Conservation (phyloP, 1,140 invertebrate genomes). For the Chrysoperla carnea region DNA sequence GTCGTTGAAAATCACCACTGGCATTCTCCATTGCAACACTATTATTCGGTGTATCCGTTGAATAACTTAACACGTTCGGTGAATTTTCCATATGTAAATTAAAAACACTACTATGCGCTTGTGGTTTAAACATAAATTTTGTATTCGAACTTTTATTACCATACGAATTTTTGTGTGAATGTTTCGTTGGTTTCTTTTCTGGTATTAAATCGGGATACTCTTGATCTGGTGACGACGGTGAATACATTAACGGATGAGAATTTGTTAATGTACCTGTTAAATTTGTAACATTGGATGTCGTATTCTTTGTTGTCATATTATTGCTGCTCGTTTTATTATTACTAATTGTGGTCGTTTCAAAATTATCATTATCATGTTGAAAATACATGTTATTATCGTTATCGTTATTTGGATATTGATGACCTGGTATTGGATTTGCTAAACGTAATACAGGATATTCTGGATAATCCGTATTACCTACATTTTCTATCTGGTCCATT, state of each 20-base stretch:
- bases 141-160: slow-evolving; percentile 13
- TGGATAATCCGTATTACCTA: background rate
- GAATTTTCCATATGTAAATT: too few species aligned
- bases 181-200: slow-evolving; percentile 13
- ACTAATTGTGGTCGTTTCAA: background rate
- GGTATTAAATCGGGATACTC: slow-evolving; percentile 21
- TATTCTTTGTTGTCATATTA: background rate
- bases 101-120: background rate
- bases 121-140: background rate
- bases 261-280: slow-evolving; percentile 12
- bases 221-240: slow-evolving; percentile 12
- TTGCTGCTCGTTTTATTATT: background rate
- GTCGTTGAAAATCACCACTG: too few species aligned
- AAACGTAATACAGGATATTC: background rate
- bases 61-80: background rate
- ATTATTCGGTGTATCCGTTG: too few species aligned
- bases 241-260: slow-evolving; percentile 22
- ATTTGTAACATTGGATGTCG: background rate
- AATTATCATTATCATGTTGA: background rate
- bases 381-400: background rate
- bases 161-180: slow-evolving; percentile 4
- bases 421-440: background rate
- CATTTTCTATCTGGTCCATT: too few species aligned
- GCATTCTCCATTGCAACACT: too few species aligned
- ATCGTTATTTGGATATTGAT: background rate